Base-by-base conservation (phyloP, 2,888 invertebrate genomes). In the Lasioglossum villosulum region DNA sequence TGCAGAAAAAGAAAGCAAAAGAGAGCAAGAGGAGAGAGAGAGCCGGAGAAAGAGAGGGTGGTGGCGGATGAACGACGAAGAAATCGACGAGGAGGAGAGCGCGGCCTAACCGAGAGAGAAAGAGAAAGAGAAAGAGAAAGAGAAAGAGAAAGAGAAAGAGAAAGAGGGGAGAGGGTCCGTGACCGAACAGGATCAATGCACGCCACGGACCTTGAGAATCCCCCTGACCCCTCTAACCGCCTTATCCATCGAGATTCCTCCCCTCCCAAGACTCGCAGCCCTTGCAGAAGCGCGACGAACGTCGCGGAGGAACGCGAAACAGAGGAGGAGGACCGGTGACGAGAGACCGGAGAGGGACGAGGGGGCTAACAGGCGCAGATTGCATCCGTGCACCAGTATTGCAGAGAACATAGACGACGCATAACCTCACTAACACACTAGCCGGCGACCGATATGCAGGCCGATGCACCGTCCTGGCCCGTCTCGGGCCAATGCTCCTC, bases 161-260 rank as follows among this genome's bases (percentile, higher is more conserved):
- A 59, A 48, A 34, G 63, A 82, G 81, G 76, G 88, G 75, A 84
- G 88, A 89, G 92, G 94, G 95, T 95, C 94, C 93, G 93, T 94
- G 95, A 95, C 94, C 95, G 94, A 91, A 91, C 78, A 94, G 92
- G 95, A 95, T 94, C 95, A 95, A 95, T 93, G 95, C 92, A 94
- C 95, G 95, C 93, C 88, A 84, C 89, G 92, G 94, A 95, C 95
- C 95, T 95, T 95, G 95, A 95, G 91, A 92, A 92, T 90, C 89
- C 88, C 89, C 90, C 72, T 23, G 66, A 14, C 30, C 68, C 68
- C 68, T 68, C 68, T 19, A 27, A 30, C 59, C 63, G 14, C 86
- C 80, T 81, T 81, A 78, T 86, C 86, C 88, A 82, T 78, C 75
- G 84, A 75, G 73, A 68, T 78, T 70, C 86, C 86, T 76, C 80